Percentiles rank a stretch among this genome's conserved stretches.
phyloP scores from a whole-genome alignment of 2,797 vertebrate species.

The Hafferia zeledoni region DNA sequence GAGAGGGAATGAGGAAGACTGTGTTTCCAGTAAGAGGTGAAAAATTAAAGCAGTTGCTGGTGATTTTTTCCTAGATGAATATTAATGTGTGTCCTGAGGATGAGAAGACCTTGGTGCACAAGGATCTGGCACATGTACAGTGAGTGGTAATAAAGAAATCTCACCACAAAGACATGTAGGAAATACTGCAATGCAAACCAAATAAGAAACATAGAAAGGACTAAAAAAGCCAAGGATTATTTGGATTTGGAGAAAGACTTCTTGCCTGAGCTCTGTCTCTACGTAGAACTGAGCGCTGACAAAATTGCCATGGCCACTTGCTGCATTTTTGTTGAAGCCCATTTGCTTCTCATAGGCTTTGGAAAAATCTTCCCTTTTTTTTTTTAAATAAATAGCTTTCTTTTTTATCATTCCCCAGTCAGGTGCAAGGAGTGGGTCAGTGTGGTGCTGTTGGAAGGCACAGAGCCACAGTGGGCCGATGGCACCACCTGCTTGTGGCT shows the following conservation, averaged over 20 bases:
- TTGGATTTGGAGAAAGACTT: background rate
- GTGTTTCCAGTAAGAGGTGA: background rate
- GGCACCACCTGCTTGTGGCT: constrained; percentile 32
- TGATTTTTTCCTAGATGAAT: background rate
- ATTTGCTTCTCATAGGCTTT: background rate
- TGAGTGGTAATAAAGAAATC: background rate
- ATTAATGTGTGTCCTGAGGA: background rate
- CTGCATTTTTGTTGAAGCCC: background rate
- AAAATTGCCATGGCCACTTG: background rate
- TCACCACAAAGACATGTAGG: background rate
- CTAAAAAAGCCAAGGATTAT: background rate
- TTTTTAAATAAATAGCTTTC: background rate
- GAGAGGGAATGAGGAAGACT: background rate
- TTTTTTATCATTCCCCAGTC: background rate
- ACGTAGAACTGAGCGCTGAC: background rate
- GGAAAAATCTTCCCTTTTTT: background rate
- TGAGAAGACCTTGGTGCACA: background rate
- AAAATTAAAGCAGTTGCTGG: background rate
- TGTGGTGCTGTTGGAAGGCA: background rate
- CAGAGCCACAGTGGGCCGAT: rapidly evolving
- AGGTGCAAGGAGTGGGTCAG: background rate
- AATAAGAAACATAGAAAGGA: background rate
- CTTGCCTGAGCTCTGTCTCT: background rate
- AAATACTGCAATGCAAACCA: background rate
- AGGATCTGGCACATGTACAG: rapidly evolving